Conservation (phyloP, 2,797 vertebrate species). For the Morus bassanus region DNA sequence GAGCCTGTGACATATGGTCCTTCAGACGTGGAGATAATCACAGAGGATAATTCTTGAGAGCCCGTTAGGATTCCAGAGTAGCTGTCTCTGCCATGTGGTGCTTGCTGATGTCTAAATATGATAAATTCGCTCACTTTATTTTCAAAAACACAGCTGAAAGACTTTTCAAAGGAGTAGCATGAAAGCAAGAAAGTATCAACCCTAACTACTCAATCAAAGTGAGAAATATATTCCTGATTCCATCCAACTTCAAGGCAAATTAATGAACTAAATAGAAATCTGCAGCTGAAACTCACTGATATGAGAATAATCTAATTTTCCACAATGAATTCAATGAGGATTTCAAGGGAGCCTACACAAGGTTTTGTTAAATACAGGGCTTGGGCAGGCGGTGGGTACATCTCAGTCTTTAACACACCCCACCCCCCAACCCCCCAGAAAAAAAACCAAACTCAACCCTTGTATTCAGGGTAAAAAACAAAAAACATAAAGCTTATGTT, state of each 20-base stretch:
- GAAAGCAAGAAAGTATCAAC: slow-evolving; percentile 39
- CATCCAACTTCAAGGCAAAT: slow-evolving; percentile 61
- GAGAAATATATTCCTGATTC: slow-evolving; percentile 60
- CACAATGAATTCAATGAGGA: slow-evolving; percentile 16
- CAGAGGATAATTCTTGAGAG: slow-evolving; percentile 61
- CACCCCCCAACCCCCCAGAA: not conserved
- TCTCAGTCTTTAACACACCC: not conserved
- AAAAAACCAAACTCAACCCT: not conserved
- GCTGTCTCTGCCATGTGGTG: slow-evolving; percentile 50
- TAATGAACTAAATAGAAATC: slow-evolving; percentile 62
- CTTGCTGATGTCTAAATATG: slow-evolving; percentile 61
- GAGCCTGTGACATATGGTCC: slow-evolving; percentile 61
- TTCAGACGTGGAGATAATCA: slow-evolving; percentile 66
- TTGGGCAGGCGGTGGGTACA: not conserved
- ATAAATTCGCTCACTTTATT: slow-evolving; percentile 62
- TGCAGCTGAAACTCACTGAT: slow-evolving; percentile 54
- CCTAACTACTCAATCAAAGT: slow-evolving; percentile 66
- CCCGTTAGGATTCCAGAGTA: slow-evolving; percentile 50
- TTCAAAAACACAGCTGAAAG: slow-evolving; percentile 63
- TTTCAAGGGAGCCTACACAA: slow-evolving; percentile 36
- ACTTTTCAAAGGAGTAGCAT: slow-evolving; percentile 45
- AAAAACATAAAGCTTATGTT: not conserved
- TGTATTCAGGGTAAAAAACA: not conserved
- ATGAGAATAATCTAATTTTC: slow-evolving; percentile 62
- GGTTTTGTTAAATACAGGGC: not conserved